Evolutionary conservation across 2,888 invertebrate species (phyloP).

Genomic region (Clivina fossor): DNA sequence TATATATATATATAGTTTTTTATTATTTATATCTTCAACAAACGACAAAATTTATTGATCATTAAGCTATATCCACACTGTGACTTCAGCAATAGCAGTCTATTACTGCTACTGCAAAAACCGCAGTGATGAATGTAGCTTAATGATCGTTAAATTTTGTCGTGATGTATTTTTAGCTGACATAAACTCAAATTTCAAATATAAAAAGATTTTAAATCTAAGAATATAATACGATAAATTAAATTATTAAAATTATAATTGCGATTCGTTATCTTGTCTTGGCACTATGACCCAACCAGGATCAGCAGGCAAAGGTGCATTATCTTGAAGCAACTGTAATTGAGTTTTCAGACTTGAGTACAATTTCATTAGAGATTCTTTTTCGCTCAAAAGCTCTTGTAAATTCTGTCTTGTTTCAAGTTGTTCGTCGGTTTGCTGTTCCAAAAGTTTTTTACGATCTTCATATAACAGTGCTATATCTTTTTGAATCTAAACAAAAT

Average conservation of each 20-base stretch:
- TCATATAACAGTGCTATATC: conserved; percentile 80
- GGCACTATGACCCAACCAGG: conserved; percentile 46
- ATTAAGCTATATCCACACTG: too few species aligned
- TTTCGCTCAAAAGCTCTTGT: conserved; percentile 52
- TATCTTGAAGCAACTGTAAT: conserved; percentile 52
- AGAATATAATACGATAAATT: conserved; percentile 19
- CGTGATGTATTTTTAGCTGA: too few species aligned
- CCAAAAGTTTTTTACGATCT: conserved; percentile 74
- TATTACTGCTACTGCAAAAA: too few species aligned
- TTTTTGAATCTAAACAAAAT: conserved; percentile 67
- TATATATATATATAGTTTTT: too few species aligned
- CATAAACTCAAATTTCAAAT: conserved; percentile 1
- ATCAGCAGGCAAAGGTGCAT: conserved; percentile 35
- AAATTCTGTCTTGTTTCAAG: conserved; percentile 46
- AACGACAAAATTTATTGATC: too few species aligned
- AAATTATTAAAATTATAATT: conserved; percentile 22
- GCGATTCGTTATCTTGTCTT: conserved; percentile 36
- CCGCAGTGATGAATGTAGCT: too few species aligned
- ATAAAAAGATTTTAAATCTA: conserved; percentile 23
- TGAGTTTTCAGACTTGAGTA: conserved; percentile 68
- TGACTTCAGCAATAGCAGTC: too few species aligned
- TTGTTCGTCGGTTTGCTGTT: conserved; percentile 61
- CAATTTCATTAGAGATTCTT: conserved; percentile 66
- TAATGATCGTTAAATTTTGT: too few species aligned
- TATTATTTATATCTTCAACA: too few species aligned